Percentiles rank a stretch among this genome's conserved stretches.
Conservation (phyloP, 2,888 invertebrate genomes). For the Empis livida region DNA sequence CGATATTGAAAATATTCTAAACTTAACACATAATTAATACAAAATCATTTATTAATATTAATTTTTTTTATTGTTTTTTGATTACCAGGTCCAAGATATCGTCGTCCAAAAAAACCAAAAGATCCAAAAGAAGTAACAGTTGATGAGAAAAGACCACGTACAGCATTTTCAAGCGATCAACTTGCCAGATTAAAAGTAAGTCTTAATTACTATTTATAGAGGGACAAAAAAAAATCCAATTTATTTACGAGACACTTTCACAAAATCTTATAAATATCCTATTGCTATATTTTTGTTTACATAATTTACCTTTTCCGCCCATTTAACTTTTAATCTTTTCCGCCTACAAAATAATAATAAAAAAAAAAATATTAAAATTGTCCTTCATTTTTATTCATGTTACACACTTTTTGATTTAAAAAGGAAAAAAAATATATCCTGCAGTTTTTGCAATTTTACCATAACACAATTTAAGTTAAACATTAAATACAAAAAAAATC, state of each 20-base stretch:
- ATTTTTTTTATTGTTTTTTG: neutral
- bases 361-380: no score
- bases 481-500: no score
- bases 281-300: neutral
- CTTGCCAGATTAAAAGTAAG: slow-evolving; percentile 69
- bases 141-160: slow-evolving; percentile 86
- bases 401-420: slow-evolving; percentile 8
- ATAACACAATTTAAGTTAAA: neutral
- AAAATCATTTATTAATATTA: no score
- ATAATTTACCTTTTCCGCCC: neutral
- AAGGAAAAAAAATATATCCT: neutral
- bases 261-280: no score
- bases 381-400: slow-evolving; percentile 16
- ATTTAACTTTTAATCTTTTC: neutral
- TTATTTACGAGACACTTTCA: no score
- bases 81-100: slow-evolving; percentile 33
- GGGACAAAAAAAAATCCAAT: no score
- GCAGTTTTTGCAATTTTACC: neutral
- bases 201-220: slow-evolving; percentile 8
- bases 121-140: slow-evolving; percentile 34
- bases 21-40: no score
- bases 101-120: slow-evolving; percentile 36
- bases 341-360: no score
- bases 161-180: slow-evolving; percentile 92
- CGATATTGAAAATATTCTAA: no score